Evolutionary conservation across 2,888 invertebrate genomes (phyloP), one percentile per base, ranked within the genome.

Genomic region (Micropterix aruncella): DNA sequence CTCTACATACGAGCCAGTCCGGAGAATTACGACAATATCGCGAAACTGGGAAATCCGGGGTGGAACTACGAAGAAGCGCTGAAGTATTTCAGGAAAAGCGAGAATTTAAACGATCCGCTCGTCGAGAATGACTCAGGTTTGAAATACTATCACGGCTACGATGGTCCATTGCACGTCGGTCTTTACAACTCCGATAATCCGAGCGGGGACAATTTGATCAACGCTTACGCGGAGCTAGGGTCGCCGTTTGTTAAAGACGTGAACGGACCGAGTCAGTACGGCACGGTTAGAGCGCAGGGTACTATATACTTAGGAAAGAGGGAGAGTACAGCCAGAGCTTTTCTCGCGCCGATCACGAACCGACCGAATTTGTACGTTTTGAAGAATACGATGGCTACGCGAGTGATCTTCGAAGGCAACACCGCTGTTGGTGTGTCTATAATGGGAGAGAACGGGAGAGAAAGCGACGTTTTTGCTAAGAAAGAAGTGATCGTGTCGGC

Each of bases 401-500:
- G 59, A 43, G 54, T 75, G 14, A 47, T 66, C 3, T 64, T 73
- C 16, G 64, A 73, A 49, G 55, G 60, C 2, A 66, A 63, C 27
- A 48, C 18, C 3, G 61, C 60, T 1, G 54, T 41, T 1, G 65
- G 65, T 0, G 60, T 65, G 1, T 57, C 61, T 37, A 50, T 63
- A 47, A 19, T 50, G n/a, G 50, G 7, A 5, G 27, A 42, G 7
- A 52, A 51, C 2, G 57, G 56, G 1, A 45, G 50, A 3, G 48
- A 46, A 16, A 56, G 77, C 49, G 61, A 74, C 1, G 74, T 80
- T 1, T 56, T 68, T 37, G 84, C 84, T 0, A 69, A 73, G 16
- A 79, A 80, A 48, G 85, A 85, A 59, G 73, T 90, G 0, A 80
- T 90, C 18, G 55, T 90, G 2, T 78, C 84, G 9, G 87, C 85